Evolutionary conservation across 2,888 invertebrate genomes (phyloP).

Genomic region (Conus canariensis): DNA sequence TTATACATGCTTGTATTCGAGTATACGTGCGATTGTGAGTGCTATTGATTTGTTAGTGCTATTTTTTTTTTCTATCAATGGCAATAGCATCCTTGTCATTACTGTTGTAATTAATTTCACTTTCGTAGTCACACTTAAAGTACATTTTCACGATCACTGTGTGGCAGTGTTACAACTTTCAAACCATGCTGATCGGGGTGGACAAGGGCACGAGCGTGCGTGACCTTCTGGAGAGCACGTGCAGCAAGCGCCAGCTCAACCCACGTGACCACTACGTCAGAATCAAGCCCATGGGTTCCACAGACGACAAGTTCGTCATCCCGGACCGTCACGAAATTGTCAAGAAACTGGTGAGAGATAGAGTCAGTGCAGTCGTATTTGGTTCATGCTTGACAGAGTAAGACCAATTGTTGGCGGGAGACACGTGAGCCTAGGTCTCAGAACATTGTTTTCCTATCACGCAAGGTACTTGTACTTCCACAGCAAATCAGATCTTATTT

Average conservation of each 20-base stretch:
- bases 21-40: no score
- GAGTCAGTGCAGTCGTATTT: not conserved
- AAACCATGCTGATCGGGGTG: conserved; percentile 71
- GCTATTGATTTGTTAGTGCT: not conserved
- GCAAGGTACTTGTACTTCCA: no score
- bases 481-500: no score
- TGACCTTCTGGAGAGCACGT: conserved; percentile 95
- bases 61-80: not conserved
- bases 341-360: conserved; percentile 83
- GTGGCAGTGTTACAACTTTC: conserved; percentile 59
- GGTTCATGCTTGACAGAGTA: no score
- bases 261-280: conserved; percentile 97
- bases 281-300: conserved; percentile 87
- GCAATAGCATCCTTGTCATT: not conserved
- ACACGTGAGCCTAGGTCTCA: no score
- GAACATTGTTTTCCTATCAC: no score
- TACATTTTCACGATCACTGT: not conserved
- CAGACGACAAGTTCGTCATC: conserved; percentile 95
- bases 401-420: no score
- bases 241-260: conserved; percentile 93
- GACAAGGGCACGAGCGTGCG: conserved; percentile 90
- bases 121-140: no score
- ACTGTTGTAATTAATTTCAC: not conserved
- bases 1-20: no score
- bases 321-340: conserved; percentile 96